Percentiles rank a stretch among this genome's conserved stretches.
Evolutionary conservation across 1,140 invertebrate genomes (phyloP).

Genomic region (Potamilus streckersoni): DNA sequence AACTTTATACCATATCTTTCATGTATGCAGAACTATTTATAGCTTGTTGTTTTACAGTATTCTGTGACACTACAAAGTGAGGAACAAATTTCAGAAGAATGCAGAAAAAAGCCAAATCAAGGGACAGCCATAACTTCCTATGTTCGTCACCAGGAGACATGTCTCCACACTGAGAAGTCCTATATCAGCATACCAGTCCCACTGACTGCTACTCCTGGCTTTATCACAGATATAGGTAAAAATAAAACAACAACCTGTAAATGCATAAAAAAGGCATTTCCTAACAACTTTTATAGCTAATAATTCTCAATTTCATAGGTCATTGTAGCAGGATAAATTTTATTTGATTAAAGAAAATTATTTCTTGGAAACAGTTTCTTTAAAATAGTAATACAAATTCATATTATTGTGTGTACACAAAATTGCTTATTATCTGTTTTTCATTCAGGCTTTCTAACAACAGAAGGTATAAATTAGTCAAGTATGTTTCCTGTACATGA

Average conservation of each 20-base stretch:
- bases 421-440: neutral
- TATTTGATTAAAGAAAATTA: neutral
- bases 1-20: no score
- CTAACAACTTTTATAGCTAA: neutral
- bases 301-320: neutral
- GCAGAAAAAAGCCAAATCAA: conserved; percentile 72
- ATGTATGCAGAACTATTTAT: neutral
- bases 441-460: neutral
- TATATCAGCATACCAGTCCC: conserved; percentile 94
- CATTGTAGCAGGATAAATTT: neutral
- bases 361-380: neutral
- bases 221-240: conserved; percentile 85
- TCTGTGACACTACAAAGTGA: conserved; percentile 90
- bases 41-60: conserved; percentile 68
- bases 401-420: neutral
- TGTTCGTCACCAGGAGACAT: conserved; percentile 93
- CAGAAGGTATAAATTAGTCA: no score
- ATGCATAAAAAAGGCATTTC: neutral
- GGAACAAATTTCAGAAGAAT: conserved; percentile 80
- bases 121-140: conserved; percentile 73
- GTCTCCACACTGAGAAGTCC: conserved; percentile 86
- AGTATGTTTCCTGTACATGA: no score
- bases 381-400: neutral
- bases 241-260: neutral
- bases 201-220: conserved; percentile 92